phyloP scores from a whole-genome alignment of 2,113 vertebrate genomes.

The Chamaetylas fuelleborni region DNA sequence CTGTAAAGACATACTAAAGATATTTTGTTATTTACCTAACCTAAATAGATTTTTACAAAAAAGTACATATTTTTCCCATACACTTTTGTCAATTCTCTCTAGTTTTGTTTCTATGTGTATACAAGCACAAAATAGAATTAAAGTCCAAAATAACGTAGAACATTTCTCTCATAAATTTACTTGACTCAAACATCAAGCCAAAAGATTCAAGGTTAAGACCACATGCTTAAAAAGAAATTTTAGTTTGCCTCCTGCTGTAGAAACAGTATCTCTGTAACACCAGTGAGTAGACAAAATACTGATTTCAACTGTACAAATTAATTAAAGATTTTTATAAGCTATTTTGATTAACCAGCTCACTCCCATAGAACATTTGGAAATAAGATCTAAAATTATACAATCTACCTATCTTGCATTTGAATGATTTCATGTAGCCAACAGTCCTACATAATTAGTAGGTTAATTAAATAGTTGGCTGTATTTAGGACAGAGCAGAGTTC shows the following conservation, averaged over 20 bases:
- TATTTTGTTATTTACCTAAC: background rate
- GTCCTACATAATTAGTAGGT: slow-evolving; percentile 2
- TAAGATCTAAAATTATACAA: background rate
- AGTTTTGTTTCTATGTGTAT: background rate
- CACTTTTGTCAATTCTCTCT: background rate
- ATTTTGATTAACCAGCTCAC: background rate
- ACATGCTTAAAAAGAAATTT: background rate
- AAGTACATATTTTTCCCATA: background rate
- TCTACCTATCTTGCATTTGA: background rate
- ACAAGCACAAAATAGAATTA: background rate
- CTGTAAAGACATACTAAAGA: background rate
- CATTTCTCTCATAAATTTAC: background rate
- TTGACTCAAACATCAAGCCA: background rate
- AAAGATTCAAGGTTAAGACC: background rate
- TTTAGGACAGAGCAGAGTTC: background rate
- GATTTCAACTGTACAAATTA: background rate
- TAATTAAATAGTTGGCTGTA: slow-evolving; percentile 11
- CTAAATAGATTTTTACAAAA: background rate
- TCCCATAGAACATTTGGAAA: background rate
- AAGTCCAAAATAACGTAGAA: background rate
- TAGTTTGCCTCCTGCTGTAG: background rate
- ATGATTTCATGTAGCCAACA: background rate
- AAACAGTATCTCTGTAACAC: background rate
- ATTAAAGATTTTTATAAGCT: background rate
- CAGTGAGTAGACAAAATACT: background rate